Conservation (phyloP, 2,797 vertebrate species). For the Ctenopoma multispine region DNA sequence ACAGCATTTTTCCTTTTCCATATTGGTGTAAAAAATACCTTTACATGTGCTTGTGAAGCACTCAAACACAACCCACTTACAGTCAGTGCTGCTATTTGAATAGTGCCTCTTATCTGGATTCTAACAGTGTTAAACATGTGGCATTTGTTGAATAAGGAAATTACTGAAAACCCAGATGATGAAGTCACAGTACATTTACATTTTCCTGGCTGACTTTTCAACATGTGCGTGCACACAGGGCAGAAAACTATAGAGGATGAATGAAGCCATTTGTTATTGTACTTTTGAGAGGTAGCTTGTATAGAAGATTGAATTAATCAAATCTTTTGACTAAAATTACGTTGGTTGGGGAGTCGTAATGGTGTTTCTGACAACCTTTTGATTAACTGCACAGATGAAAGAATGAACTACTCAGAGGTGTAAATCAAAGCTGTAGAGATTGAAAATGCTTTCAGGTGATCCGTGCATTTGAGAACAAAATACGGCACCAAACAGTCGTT, state of each 20-base stretch:
- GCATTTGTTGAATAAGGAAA: conserved; percentile 8
- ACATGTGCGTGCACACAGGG: background rate
- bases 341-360: background rate
- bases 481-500: background rate
- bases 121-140: too few species aligned
- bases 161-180: conserved; percentile 4
- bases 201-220: conserved; percentile 38
- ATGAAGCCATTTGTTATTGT: background rate
- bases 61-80: conserved; percentile 1
- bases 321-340: background rate
- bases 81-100: conserved; percentile 15
- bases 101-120: conserved; percentile 1
- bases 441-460: background rate
- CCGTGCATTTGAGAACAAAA: too few species aligned
- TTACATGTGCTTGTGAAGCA: background rate
- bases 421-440: background rate
- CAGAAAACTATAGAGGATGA: conserved; percentile 16
- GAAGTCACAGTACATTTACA: conserved; percentile 21
- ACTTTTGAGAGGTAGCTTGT: background rate
- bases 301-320: background rate
- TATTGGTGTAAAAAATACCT: background rate
- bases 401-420: background rate
- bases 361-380: background rate
- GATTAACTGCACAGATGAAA: background rate
- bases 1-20: too few species aligned